Conservation (phyloP, 2,888 invertebrate species). For the Diadegma fenestrale region DNA sequence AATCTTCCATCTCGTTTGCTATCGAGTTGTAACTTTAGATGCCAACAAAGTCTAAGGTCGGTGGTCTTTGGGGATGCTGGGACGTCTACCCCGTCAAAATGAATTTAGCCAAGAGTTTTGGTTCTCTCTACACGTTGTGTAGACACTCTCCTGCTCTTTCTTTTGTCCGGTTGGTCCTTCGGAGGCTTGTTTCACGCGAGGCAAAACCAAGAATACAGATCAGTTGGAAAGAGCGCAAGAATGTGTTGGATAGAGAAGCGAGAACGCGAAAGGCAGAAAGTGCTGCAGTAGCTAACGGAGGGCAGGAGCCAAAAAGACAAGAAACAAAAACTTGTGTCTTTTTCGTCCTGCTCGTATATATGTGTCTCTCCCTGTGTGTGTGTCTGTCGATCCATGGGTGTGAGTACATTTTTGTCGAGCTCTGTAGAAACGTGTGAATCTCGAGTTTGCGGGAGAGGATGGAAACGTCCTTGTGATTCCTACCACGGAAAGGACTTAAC, state of each 20-base stretch:
- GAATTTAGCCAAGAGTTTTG: background rate
- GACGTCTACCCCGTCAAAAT: constrained; percentile 9
- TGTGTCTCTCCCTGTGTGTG: background rate
- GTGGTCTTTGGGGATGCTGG: background rate
- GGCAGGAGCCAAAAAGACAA: background rate
- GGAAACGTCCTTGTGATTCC: background rate
- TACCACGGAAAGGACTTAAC: background rate
- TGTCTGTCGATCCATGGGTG: background rate
- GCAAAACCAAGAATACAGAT: constrained; percentile 39
- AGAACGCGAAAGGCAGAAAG: constrained; percentile 11
- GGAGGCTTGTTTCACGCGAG: background rate
- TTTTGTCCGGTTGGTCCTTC: background rate
- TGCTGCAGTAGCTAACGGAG: constrained; percentile 25
- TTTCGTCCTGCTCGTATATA: background rate
- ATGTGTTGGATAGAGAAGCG: constrained; percentile 33
- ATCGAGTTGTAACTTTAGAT: constrained; percentile 2
- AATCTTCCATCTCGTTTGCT: background rate
- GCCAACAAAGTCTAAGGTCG: background rate
- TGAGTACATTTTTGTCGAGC: constrained; percentile 25
- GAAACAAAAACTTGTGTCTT: background rate
- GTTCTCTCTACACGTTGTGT: background rate
- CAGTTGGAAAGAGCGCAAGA: constrained; percentile 10
- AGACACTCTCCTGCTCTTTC: background rate
- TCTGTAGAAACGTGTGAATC: constrained; percentile 63
- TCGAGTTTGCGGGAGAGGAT: constrained; percentile 51